Evolutionary conservation across 92 coral and sea anemone genomes (phyloP), one percentile per base, ranked within the genome.

Genomic region (Palythoa grandiflora): DNA sequence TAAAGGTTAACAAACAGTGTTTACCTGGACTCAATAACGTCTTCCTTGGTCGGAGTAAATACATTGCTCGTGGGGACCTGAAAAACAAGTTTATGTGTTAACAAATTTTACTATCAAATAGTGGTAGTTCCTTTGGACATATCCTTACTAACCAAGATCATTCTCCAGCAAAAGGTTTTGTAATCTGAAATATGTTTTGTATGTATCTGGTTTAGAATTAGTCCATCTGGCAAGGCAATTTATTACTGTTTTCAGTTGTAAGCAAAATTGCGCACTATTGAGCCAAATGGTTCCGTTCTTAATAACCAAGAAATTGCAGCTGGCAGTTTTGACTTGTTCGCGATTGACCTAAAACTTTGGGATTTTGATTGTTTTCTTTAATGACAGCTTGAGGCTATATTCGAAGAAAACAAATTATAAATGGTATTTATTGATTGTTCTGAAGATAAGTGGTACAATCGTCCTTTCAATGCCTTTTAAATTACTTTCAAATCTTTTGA

Each of bases 1-100:
- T 28, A 28, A 28, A 28, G 28, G 28, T 5, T 8, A 2, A 44
- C 1, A 71, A 17, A 71, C 16, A 71, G 16, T 71, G 5, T 74
- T 14, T 74, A 74, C 78, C 78, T 74, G 17, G 78, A 74, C 5
- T 74, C 55, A 74, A 74, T 74, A 52, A 74, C 78, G 40, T 74
- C 78, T 13, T 74, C 78, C 78, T 74, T 74, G 21, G 78, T 74
- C 2, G 78, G 78, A 39, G 78, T 74, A 14, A 74, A 74, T 39
- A 74, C 78, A 44, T 74, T 39, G 55, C 78, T 74, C 14, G 54
- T 21, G 4, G 78, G 78, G 44, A 74, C 78, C 78, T 74, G 55
- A 74, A 48, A 74, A 3, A 17, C 8, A 74, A 38, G 40, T 15
- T 11, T 15, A 37, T 21, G 11, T 73, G 5, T 40, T 74, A 21